These are phyloP conservation scores for Dromius quadrimaculatus DNA, from an alignment of 2,888 invertebrate genomes.

Conservation along the genomic window DNA sequence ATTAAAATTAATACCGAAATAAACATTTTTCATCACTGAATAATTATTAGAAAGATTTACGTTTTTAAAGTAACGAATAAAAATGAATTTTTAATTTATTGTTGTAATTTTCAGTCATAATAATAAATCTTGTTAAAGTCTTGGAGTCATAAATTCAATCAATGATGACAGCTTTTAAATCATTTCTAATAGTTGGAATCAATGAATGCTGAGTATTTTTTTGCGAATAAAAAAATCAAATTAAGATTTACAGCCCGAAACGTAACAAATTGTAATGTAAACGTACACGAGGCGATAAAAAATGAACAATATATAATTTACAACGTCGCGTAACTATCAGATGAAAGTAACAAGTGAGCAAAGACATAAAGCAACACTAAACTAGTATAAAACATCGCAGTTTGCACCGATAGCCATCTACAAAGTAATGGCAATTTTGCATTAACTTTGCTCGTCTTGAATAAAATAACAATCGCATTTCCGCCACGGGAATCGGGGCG, in stretches of 20 bases:
- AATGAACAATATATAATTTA: constrained; percentile 35
- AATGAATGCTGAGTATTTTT: no score
- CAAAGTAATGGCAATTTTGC: constrained; percentile 54
- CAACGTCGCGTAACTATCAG: constrained; percentile 40
- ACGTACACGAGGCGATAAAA: constrained; percentile 5
- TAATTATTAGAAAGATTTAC: no score
- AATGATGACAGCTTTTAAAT: constrained; percentile 12
- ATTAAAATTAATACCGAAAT: no score
- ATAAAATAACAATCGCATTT: constrained; percentile 56
- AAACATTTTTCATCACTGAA: no score
- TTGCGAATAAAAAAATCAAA: no score
- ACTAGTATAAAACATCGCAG: constrained; percentile 40
- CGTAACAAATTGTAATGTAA: constrained; percentile 40
- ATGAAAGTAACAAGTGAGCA: constrained; percentile 36
- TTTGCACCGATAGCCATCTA: constrained; percentile 54
- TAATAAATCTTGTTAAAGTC: constrained; percentile 36
- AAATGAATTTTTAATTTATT: constrained; percentile 44
- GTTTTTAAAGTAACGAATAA: constrained; percentile 27
- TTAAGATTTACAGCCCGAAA: constrained; percentile 22
- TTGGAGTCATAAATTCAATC: constrained; percentile 29
- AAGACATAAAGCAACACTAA: constrained; percentile 37
- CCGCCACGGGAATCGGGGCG: constrained; percentile 24
- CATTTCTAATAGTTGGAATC: no score
- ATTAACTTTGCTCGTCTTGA: constrained; percentile 52
- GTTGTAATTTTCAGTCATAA: constrained; percentile 30